A percentile compares a stretch with the other conserved stretches of the same genome.
phyloP scores from a whole-genome alignment of 2,113 vertebrate species.

The Anguilla japonica region DNA sequence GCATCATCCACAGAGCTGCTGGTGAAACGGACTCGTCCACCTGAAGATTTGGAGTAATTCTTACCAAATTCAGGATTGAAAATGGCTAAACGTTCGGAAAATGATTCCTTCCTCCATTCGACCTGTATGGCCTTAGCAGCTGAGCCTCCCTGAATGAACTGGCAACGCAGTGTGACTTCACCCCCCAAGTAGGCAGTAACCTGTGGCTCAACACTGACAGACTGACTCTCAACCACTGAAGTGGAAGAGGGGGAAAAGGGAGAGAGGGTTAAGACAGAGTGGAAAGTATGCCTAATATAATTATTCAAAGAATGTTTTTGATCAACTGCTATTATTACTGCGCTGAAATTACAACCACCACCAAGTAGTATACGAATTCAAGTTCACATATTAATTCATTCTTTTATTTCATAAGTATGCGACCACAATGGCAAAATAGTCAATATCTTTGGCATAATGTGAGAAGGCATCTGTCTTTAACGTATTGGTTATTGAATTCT shows the following conservation, averaged over 20 bases:
- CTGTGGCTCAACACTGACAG: slow-evolving; percentile 15
- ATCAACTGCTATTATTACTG: no score
- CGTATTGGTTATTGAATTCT: neutral
- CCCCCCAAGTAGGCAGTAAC: slow-evolving; percentile 56
- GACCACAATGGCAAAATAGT: no score
- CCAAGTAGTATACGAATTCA: no score
- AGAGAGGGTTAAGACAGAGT: neutral
- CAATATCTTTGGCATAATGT: no score
- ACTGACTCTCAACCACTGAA: slow-evolving; percentile 46
- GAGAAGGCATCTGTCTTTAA: neutral
- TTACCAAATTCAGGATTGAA: neutral
- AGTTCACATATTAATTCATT: no score
- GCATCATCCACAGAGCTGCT: slow-evolving; percentile 36
- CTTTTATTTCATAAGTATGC: no score
- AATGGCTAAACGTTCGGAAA: slow-evolving; percentile 44
- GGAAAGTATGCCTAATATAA: neutral
- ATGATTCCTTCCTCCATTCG: slow-evolving; percentile 57
- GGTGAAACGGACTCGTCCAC: slow-evolving; percentile 39
- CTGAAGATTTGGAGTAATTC: slow-evolving; percentile 35
- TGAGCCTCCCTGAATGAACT: neutral
- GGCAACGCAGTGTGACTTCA: slow-evolving; percentile 61
- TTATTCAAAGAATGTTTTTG: no score
- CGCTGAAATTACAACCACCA: no score
- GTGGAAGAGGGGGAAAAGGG: neutral
- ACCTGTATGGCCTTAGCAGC: fast-evolving